These are phyloP conservation scores for Caenorhabditis angaria DNA, from an alignment of 2,888 invertebrate genomes.

Conservation along the genomic window DNA sequence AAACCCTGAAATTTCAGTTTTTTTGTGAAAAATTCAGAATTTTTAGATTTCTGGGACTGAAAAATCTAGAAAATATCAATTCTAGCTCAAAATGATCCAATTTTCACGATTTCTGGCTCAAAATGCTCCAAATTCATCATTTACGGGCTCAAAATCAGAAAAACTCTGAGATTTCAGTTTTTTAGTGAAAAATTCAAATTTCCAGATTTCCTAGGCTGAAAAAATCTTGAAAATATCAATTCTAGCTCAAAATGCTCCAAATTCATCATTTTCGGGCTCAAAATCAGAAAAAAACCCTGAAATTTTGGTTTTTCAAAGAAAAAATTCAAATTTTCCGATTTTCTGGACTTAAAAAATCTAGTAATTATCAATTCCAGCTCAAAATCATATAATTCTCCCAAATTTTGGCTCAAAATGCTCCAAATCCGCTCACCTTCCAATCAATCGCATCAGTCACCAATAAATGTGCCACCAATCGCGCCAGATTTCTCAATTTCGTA, in stretches of 20 bases:
- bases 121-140: background rate
- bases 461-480: constrained; percentile 95
- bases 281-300: background rate
- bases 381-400: too few species aligned
- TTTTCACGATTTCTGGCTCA: background rate
- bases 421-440: constrained; percentile 79
- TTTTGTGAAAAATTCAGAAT: background rate
- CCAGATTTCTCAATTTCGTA: constrained; percentile 91
- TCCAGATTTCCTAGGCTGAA: background rate
- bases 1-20: background rate
- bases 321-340: background rate
- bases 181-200: background rate
- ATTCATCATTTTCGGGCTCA: background rate
- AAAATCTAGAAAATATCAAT: background rate
- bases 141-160: background rate
- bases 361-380: too few species aligned
- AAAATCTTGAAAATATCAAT: background rate
- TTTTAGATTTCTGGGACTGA: background rate
- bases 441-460: constrained; percentile 94
- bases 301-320: background rate
- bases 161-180: background rate
- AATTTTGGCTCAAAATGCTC: too few species aligned
- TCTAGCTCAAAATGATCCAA: background rate
- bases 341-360: background rate
- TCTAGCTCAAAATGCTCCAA: background rate